These are phyloP conservation scores for Lithophane semibrunnea DNA, from an alignment of 2,888 invertebrate species.

Conservation along the genomic window DNA sequence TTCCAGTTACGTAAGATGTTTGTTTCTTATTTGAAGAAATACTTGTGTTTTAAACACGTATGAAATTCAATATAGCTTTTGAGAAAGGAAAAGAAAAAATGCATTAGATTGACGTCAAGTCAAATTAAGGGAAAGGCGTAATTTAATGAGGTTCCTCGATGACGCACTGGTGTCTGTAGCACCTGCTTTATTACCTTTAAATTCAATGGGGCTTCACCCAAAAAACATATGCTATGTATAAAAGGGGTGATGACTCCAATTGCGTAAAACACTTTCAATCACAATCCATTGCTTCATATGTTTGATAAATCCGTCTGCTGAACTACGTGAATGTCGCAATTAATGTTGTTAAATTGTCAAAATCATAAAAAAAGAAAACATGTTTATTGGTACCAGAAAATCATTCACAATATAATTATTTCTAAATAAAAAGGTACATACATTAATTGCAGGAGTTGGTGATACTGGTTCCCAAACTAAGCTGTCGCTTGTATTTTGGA, in stretches of 20 bases:
- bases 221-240: constrained; percentile 9
- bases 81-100: constrained; percentile 22
- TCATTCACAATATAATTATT: too few relatives aligned
- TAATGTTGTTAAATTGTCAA: background rate
- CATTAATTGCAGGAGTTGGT: too few relatives aligned
- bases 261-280: background rate
- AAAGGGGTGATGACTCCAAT: background rate
- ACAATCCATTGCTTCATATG: background rate
- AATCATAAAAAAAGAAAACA: background rate
- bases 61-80: constrained; percentile 27
- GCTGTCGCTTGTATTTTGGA: too few relatives aligned
- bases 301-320: too few relatives aligned
- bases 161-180: constrained; percentile 26
- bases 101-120: constrained; percentile 34
- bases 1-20: constrained; percentile 35
- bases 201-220: constrained; percentile 21
- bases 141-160: constrained; percentile 40
- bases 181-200: constrained; percentile 35
- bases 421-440: too few relatives aligned
- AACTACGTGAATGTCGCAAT: background rate
- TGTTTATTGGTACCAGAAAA: too few relatives aligned
- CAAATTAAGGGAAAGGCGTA: constrained; percentile 46
- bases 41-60: background rate
- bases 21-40: constrained; percentile 30
- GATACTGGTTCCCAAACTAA: too few relatives aligned